Percentiles rank a stretch among this genome's conserved stretches.
Evolutionary conservation across 2,797 vertebrate genomes (phyloP).

Genomic region (Tangara arthus): DNA sequence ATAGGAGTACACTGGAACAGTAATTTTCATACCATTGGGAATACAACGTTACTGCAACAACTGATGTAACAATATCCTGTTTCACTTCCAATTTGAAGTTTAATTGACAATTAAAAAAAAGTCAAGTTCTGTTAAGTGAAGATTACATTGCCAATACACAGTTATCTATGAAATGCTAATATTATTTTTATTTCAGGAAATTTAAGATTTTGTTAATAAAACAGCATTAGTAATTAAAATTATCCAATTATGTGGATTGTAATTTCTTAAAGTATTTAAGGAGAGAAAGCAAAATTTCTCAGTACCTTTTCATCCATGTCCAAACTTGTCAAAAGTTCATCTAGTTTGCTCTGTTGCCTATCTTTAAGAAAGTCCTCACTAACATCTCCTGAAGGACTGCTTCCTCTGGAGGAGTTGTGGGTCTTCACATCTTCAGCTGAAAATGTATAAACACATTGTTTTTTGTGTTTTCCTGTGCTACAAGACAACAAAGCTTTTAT

Average conservation of each 20-base stretch:
- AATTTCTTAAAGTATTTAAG: not conserved
- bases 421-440: conserved; percentile 53
- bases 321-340: conserved; percentile 37
- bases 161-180: not conserved
- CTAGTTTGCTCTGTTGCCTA: conserved; percentile 13
- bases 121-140: not conserved
- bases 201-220: not conserved
- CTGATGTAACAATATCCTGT: not conserved
- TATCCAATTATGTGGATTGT: not conserved
- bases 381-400: conserved; percentile 38
- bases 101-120: not conserved
- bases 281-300: not conserved
- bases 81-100: not conserved
- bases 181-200: not conserved
- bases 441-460: conserved; percentile 39
- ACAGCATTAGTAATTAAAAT: not conserved
- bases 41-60: not conserved
- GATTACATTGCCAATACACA: not conserved
- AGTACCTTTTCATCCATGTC: conserved; percentile 65
- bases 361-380: conserved; percentile 21
- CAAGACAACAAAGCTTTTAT: not conserved
- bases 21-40: not conserved
- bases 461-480: not conserved
- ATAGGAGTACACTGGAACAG: not conserved
- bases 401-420: conserved; percentile 11